These are phyloP conservation scores for Pelmatolapia mariae DNA, from an alignment of 2,113 vertebrate genomes.

Conservation along the genomic window DNA sequence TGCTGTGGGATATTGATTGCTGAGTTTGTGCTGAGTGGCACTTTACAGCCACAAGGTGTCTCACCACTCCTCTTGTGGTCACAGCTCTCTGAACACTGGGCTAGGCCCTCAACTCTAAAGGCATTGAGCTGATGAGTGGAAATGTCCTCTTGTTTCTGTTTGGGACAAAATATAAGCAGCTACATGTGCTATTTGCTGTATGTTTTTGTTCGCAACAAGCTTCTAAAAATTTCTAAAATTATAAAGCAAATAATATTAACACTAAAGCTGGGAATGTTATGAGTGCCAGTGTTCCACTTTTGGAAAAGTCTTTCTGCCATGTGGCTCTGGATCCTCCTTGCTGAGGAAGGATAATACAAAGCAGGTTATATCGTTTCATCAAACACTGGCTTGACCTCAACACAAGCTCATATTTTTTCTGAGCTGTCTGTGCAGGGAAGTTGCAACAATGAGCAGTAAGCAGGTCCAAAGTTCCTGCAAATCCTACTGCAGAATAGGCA, in stretches of 20 bases:
- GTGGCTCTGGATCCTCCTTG: background rate
- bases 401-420: slow-evolving; percentile 34
- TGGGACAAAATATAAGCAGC: background rate
- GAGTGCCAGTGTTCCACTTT: background rate
- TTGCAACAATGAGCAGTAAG: slow-evolving; percentile 52
- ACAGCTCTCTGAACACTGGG: background rate
- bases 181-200: background rate
- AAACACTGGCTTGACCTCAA: slow-evolving; percentile 28
- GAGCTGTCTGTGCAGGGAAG: slow-evolving; percentile 47
- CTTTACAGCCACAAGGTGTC: slow-evolving; percentile 61
- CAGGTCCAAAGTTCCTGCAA: slow-evolving; percentile 42
- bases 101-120: background rate
- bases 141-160: background rate
- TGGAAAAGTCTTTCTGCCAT: background rate
- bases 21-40: slow-evolving; percentile 47
- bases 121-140: background rate
- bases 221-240: background rate
- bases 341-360: background rate
- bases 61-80: slow-evolving; percentile 11
- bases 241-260: background rate
- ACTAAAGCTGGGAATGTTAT: background rate
- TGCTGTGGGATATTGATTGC: slow-evolving; percentile 43
- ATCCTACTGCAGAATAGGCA: slow-evolving; percentile 25
- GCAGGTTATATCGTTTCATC: slow-evolving; percentile 10
- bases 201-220: background rate